Base-by-base conservation (phyloP, 2,113 vertebrate species). In the Dromaius novaehollandiae region DNA sequence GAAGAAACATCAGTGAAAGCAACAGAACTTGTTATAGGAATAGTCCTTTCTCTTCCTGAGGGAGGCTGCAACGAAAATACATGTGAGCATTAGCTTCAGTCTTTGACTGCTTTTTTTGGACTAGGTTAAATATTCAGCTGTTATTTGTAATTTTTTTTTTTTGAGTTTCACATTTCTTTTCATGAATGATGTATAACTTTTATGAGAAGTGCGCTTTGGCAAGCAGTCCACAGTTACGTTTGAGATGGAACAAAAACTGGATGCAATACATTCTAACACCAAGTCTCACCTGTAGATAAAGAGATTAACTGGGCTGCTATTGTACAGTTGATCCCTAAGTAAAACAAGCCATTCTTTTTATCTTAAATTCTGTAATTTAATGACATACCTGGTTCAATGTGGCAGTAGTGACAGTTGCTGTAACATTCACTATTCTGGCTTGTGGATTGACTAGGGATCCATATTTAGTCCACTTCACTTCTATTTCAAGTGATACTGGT, bases 391-490 rank as follows among this genome's bases (percentile, higher is more conserved):
- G 90, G 28, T 96, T 93, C 66, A 97, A 48, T 1, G 92, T 10
- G 28, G 70, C 82, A 13, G 65, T 93, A 19, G 97, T 81, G 50
- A 99, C 95, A 1, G 86, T 95, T 86, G 98, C 98, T 28, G 96
- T 98, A 30, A 99, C 94, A 2, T 98, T 99, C 25, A 99, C 98
- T 58, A 99, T 98, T 95, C 98, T 98, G 94, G 99, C 98, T 85
- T 99, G 99, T 18, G 99, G 98, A 89, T 99, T 99, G 91, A 98
- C 64, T 69, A 99, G 86, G 80, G 99, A 98, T 63, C 99, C 99
- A 1, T 99, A 99, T 68, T 99, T 99, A 40, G 99, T 99, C 99
- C 99, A 99, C 90, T 97, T 97, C 89, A 99, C 98, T 97, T 99
- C 98, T 58, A 99, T 94, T 70, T 98, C 98, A 88, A 98, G 96